Base-by-base conservation (phyloP, 2,113 vertebrate species). In the Hippolais icterina region DNA sequence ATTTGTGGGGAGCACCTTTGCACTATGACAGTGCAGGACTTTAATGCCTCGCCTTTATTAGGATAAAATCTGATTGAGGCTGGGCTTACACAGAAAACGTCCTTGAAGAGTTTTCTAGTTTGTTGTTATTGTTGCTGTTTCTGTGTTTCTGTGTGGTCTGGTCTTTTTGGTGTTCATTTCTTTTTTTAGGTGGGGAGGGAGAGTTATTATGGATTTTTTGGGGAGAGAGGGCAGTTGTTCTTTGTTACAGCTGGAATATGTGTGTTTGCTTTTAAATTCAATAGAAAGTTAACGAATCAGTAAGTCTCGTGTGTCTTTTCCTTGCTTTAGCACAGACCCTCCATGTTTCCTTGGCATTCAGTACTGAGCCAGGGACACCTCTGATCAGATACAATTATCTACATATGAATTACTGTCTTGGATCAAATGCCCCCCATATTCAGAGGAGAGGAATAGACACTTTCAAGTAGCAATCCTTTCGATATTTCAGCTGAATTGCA, bases 181-280 rank as follows among this genome's bases (percentile, higher is more conserved):
- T 53, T 35, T 44, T 57, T 47, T 15, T 4, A 28, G 22, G 18
- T 33, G 31, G 6, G 4, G 11, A 50, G 12, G 27, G 21, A 52
- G 14, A 4, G 23, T 31, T 49, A 3, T 27, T 59, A 35, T 50
- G 14, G 14, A 15, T 52, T 35, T 50, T 65, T 41, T 42, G 12
- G 2, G 13, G 4, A 5, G 6, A 4, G 21, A 12, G 21, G 24
- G 10, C 4, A 35, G 8, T 4, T 24, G 3, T 49, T 42, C n/a
- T 14, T 37, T 69, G 24, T 61, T 52, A 28, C 46, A 78, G 15
- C 5, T 89, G 42, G 18, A 74, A 27, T 52, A 18, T 16, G 1
- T 18, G 22, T 35, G 3, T 31, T 19, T 90, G 5, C 7, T 82
- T 86, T 65, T 35, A 23, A 41, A 59, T 21, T 68, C 10, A 68